Evolutionary conservation across 1,140 invertebrate species (phyloP).

Genomic region (Ganaspis sp.): DNA sequence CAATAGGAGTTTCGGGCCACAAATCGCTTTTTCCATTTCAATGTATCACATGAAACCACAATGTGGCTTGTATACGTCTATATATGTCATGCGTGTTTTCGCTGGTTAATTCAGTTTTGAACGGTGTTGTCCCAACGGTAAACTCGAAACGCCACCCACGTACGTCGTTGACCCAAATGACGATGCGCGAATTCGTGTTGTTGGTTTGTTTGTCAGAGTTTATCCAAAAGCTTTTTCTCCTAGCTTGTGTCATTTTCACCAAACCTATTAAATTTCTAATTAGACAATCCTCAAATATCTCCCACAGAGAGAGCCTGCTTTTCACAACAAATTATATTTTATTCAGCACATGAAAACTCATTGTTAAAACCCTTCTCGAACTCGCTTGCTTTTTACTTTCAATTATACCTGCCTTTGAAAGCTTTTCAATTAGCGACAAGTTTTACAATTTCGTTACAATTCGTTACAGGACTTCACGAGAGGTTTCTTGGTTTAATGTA

Average conservation of each 20-base stretch:
- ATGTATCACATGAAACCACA: constrained; percentile 8
- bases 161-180: constrained; percentile 12
- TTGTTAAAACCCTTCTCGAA: no score
- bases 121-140: constrained; percentile 11
- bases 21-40: constrained; percentile 5
- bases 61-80: neutral
- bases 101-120: constrained; percentile 9
- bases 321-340: neutral
- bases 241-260: neutral
- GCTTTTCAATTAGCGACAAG: no score
- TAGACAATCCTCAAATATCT: no score
- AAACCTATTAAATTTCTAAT: neutral
- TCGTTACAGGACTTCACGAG: no score
- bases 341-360: no score
- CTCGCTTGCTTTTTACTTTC: no score
- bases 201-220: neutral
- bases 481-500: no score
- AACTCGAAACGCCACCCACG: constrained; percentile 7
- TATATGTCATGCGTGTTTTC: constrained; percentile 1
- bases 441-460: no score
- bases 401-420: no score
- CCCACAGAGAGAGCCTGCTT: neutral
- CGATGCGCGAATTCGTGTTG: neutral
- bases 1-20: neutral
- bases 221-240: neutral